phyloP scores from a whole-genome alignment of 2,888 invertebrate species.

The Hydrotaea diabolus region DNA sequence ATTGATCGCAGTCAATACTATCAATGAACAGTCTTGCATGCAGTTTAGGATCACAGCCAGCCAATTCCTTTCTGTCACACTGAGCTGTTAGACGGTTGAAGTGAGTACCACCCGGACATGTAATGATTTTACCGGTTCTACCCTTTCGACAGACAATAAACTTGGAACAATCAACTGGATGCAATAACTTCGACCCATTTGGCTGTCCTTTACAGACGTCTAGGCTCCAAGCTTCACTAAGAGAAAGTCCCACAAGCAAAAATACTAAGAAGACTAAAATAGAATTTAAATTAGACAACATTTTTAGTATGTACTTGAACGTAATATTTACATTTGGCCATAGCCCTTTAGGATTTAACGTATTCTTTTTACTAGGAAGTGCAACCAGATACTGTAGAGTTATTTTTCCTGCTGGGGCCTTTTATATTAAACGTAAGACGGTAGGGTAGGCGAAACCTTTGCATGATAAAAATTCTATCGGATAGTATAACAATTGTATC shows the following conservation, averaged over 20 bases:
- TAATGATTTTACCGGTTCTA: not conserved
- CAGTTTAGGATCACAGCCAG: conserved; percentile 18
- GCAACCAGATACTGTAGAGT: no score
- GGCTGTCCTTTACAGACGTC: conserved; percentile 30
- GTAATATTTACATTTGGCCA: conserved; percentile 5
- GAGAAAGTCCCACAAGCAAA: not conserved
- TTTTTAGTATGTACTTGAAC: not conserved
- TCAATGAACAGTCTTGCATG: not conserved
- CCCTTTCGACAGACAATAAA: conserved; percentile 30
- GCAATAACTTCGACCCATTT: conserved; percentile 14
- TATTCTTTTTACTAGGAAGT: no score
- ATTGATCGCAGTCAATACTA: not conserved
- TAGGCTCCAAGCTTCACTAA: not conserved
- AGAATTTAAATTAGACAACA: not conserved
- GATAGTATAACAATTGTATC: no score
- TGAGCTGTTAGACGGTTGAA: conserved; percentile 32
- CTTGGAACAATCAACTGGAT: conserved; percentile 31
- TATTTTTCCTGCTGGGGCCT: no score
- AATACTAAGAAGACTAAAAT: not conserved
- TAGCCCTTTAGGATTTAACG: not conserved
- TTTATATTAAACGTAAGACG: no score
- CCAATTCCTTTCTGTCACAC: not conserved
- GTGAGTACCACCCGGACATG: not conserved
- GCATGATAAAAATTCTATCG: no score
- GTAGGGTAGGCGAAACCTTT: no score